Conservation (phyloP, 2,797 vertebrate genomes). For the Parauchenoglanis ngamensis region DNA sequence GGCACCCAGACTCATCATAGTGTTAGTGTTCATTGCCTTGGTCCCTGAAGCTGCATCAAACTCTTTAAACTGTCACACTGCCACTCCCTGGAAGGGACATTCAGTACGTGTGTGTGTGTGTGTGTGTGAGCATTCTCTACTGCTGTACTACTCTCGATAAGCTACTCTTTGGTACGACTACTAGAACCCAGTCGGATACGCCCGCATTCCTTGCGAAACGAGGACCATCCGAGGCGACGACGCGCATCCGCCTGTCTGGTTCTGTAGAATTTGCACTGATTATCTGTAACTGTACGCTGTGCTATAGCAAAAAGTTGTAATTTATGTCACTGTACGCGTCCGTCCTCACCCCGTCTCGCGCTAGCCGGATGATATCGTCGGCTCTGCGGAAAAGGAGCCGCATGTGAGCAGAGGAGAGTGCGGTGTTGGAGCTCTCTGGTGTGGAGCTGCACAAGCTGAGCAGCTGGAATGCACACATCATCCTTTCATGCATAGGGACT, state of each 20-base stretch:
- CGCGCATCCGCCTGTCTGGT: slow-evolving; percentile 5
- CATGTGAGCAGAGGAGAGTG: neutral
- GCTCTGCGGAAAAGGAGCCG: neutral
- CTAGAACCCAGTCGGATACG: neutral
- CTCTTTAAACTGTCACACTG: slow-evolving; percentile 43
- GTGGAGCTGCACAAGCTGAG: neutral
- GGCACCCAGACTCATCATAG: slow-evolving; percentile 22
- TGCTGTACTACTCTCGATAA: slow-evolving; percentile 41
- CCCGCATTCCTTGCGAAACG: neutral
- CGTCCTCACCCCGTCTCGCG: no score
- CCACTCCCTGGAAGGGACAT: slow-evolving; percentile 33
- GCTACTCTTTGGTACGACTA: slow-evolving; percentile 33
- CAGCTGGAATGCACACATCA: slow-evolving; percentile 9
- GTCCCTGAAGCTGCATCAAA: slow-evolving; percentile 36
- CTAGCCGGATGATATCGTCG: neutral
- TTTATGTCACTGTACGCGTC: neutral
- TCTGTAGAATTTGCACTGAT: slow-evolving; percentile 50
- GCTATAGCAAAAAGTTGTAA: neutral
- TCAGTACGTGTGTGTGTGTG: slow-evolving; percentile 4
- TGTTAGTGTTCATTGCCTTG: slow-evolving; percentile 46
- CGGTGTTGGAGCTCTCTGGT: neutral
- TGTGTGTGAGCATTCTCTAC: slow-evolving; percentile 20
- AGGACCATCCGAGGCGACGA: slow-evolving; percentile 22
- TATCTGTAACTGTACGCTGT: slow-evolving; percentile 25
- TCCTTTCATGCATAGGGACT: neutral